phyloP scores from a whole-genome alignment of 2,113 vertebrate species.

The Nematolebias whitei region DNA sequence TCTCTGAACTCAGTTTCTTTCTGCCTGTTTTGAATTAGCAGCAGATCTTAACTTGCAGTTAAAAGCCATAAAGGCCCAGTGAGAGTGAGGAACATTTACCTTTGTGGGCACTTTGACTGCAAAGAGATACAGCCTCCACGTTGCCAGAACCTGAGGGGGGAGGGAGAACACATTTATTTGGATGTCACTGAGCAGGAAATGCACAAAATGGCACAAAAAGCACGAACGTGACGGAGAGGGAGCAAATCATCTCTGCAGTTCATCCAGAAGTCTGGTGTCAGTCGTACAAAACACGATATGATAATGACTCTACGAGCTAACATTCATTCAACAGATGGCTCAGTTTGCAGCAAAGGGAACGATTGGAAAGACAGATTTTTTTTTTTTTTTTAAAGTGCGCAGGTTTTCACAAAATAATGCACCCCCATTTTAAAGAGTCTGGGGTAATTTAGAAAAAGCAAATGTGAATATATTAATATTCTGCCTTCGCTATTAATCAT shows the following conservation, averaged over 20 bases:
- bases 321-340: constrained; percentile 44
- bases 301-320: too few relatives aligned
- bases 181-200: constrained; percentile 63
- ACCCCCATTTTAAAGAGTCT: constrained; percentile 62
- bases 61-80: constrained; percentile 59
- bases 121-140: constrained; percentile 89
- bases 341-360: constrained; percentile 5
- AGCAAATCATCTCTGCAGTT: constrained; percentile 57
- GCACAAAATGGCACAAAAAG: constrained; percentile 64
- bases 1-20: constrained; percentile 19
- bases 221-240: constrained; percentile 57
- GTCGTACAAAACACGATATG: constrained; percentile 62
- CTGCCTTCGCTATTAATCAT: constrained; percentile 69
- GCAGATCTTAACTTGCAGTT: constrained; percentile 55
- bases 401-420: constrained; percentile 1
- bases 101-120: constrained; percentile 88
- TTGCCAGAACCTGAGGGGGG: constrained; percentile 79
- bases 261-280: constrained; percentile 42
- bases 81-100: constrained; percentile 76
- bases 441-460: constrained; percentile 25
- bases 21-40: constrained; percentile 33
- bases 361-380: neutral
- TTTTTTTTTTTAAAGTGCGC: too few relatives aligned
- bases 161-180: constrained; percentile 59
- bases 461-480: constrained; percentile 56